These are phyloP conservation scores for Phrynosoma blainvillii DNA, from an alignment of 2,113 vertebrate genomes.

Conservation along the genomic window DNA sequence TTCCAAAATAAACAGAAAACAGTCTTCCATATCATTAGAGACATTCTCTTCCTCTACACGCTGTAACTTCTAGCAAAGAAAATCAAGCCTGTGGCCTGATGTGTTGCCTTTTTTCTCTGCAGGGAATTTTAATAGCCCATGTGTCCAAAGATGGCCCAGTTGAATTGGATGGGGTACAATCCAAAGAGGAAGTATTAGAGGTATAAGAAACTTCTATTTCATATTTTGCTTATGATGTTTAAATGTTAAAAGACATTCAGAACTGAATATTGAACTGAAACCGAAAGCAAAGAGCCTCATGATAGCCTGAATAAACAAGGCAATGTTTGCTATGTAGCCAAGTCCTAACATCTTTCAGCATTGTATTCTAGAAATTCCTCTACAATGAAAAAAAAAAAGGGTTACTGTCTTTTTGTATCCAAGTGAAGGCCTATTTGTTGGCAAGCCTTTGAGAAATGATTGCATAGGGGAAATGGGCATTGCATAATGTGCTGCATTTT, in stretches of 20 bases:
- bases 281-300: neutral
- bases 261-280: neutral
- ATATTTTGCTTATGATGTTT: neutral
- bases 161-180: constrained; percentile 76
- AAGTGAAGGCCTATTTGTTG: too few species aligned
- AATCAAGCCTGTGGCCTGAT: constrained; percentile 36
- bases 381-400: too few species aligned
- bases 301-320: too few species aligned
- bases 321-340: neutral
- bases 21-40: constrained; percentile 4
- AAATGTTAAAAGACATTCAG: neutral
- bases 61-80: constrained; percentile 25
- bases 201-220: constrained; percentile 52
- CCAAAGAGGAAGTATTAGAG: constrained; percentile 78
- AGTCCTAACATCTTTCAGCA: neutral
- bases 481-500: too few species aligned
- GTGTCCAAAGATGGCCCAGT: constrained; percentile 76
- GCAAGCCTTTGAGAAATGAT: too few species aligned
- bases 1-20: neutral
- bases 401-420: too few species aligned
- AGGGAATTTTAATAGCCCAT: constrained; percentile 78
- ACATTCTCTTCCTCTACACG: constrained; percentile 30
- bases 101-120: constrained; percentile 54
- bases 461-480: too few species aligned
- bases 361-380: neutral